These are phyloP conservation scores for Magallana gigas DNA, from an alignment of 1,140 invertebrate genomes.

Conservation along the genomic window DNA sequence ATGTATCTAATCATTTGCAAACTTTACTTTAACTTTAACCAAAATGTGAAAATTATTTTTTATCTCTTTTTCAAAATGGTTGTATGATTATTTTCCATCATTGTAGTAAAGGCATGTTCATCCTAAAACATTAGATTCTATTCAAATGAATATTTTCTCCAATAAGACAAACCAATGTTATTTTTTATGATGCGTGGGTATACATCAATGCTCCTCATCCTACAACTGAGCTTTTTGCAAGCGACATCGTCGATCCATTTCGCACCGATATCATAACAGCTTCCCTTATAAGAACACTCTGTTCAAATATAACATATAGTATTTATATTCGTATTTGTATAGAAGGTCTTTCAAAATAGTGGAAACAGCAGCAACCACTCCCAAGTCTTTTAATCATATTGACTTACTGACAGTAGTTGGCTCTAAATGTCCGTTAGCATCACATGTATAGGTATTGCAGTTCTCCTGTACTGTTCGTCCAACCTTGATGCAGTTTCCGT, in stretches of 20 bases:
- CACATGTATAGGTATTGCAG: constrained; percentile 48
- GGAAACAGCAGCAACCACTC: too few species aligned
- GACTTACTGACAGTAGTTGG: neutral
- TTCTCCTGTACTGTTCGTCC: constrained; percentile 41
- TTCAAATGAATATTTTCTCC: neutral
- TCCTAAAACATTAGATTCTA: too few species aligned
- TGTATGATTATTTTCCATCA: too few species aligned
- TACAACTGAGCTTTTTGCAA: constrained; percentile 47
- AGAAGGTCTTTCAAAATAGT: too few species aligned
- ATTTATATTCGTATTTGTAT: too few species aligned
- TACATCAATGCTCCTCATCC: too few species aligned
- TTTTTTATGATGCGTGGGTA: neutral
- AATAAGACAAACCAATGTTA: neutral
- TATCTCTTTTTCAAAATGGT: too few species aligned
- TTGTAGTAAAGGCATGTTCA: too few species aligned
- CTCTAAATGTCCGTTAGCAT: constrained; percentile 27
- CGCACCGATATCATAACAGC: constrained; percentile 48
- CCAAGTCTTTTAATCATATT: too few species aligned
- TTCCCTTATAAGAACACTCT: constrained; percentile 51
- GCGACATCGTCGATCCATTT: constrained; percentile 42
- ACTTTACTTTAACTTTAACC: too few species aligned
- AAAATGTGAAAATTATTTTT: too few species aligned
- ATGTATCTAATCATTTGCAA: too few species aligned
- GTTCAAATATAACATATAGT: neutral
- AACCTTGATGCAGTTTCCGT: constrained; percentile 53